These are phyloP conservation scores for Camponotus pennsylvanicus DNA, from an alignment of 1,140 invertebrate species.

Conservation along the genomic window DNA sequence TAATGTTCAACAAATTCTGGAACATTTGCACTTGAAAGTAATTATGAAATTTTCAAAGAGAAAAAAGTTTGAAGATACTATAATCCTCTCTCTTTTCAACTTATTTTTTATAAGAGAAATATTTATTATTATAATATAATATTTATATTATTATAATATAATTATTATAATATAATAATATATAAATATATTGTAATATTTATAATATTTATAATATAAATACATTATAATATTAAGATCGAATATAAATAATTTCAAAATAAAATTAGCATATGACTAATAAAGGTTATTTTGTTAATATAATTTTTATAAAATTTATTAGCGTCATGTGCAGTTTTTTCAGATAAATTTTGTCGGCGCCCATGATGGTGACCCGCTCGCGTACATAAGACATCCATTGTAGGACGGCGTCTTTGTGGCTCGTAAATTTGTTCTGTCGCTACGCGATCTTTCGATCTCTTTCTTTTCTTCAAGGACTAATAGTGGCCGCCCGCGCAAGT, in stretches of 20 bases:
- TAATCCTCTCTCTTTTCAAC: too few species aligned
- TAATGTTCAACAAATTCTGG: neutral
- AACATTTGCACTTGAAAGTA: neutral
- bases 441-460: conserved; percentile 33
- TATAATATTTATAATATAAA: too few species aligned
- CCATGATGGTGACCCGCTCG: conserved; percentile 26
- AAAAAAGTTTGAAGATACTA: neutral
- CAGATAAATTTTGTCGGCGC: conserved; percentile 33
- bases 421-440: conserved; percentile 42
- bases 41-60: neutral
- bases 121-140: neutral
- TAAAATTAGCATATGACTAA: neutral
- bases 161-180: too few species aligned
- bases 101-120: neutral
- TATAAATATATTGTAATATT: too few species aligned
- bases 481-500: neutral
- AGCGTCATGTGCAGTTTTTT: neutral
- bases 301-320: neutral
- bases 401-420: conserved; percentile 21
- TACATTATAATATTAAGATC: too few species aligned
- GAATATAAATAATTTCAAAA: neutral
- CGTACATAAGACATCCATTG: conserved; percentile 14
- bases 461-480: conserved; percentile 31
- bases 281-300: neutral
- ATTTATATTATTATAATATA: too few species aligned